These are phyloP conservation scores for Battus philenor DNA, from an alignment of 1,140 invertebrate species.

Conservation along the genomic window DNA sequence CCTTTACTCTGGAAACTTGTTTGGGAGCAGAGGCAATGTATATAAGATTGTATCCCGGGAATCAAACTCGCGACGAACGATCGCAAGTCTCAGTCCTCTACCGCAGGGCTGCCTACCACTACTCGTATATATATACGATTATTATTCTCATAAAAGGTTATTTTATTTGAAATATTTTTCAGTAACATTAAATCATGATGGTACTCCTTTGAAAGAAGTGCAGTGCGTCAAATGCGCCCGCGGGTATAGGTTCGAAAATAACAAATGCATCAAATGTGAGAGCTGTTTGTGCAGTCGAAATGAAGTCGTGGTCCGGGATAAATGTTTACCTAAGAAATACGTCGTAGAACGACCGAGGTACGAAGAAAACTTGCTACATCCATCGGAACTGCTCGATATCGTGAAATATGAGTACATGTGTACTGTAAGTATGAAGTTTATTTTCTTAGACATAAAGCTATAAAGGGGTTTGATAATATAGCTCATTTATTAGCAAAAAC, in stretches of 20 bases:
- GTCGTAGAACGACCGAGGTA: conserved; percentile 47
- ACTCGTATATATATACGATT: too few relatives aligned
- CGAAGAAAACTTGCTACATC: conserved; percentile 38
- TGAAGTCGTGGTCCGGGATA: conserved; percentile 36
- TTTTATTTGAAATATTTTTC: conserved; percentile 14
- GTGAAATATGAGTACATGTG: conserved; percentile 62
- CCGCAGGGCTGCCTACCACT: too few relatives aligned
- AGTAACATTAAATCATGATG: conserved; percentile 62
- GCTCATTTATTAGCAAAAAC: too few relatives aligned
- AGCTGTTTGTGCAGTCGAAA: conserved; percentile 37
- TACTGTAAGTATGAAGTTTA: conserved; percentile 48
- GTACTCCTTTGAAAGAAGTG: conserved; percentile 54
- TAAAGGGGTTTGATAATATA: too few relatives aligned
- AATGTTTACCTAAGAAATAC: conserved; percentile 50
- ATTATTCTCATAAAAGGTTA: too few relatives aligned
- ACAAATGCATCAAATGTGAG: conserved; percentile 49
- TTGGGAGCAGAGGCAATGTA: too few relatives aligned
- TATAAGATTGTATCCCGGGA: too few relatives aligned
- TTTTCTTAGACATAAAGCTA: too few relatives aligned
- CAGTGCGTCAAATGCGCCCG: conserved; percentile 56
- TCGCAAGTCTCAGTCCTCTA: too few relatives aligned
- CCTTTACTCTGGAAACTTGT: too few relatives aligned
- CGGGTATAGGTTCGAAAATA: conserved; percentile 38
- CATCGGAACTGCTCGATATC: conserved; percentile 37
- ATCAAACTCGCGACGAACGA: too few relatives aligned